Conservation (phyloP, 2,797 vertebrate genomes). For the Dermochelys coriacea region DNA sequence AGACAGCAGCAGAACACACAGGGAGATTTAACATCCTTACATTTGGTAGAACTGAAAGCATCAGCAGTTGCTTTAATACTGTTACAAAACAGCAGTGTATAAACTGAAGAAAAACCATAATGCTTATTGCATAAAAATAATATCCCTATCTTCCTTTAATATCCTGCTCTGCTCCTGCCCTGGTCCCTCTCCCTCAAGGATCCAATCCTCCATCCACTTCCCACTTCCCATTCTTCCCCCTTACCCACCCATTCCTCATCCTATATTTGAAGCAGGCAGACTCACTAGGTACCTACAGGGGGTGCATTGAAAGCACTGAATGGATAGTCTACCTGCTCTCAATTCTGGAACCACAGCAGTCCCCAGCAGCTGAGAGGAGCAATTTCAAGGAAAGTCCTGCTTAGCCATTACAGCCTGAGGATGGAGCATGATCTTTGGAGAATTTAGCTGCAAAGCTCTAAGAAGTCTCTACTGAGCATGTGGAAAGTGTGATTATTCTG, state of each 20-base stretch:
- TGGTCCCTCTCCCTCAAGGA: neutral
- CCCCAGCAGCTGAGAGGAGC: no score
- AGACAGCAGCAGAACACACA: neutral
- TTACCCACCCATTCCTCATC: neutral
- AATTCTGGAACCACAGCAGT: no score
- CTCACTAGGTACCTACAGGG: no score
- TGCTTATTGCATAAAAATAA: neutral
- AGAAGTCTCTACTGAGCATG: no score
- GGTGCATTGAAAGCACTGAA: no score
- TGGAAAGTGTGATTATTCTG: no score
- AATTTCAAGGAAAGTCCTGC: no score
- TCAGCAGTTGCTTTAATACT: neutral
- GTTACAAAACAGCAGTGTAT: neutral
- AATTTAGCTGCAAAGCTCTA: no score
- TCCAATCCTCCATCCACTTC: neutral
- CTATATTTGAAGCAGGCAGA: neutral
- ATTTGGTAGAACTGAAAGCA: neutral
- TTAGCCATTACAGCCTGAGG: no score
- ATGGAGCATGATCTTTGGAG: no score
- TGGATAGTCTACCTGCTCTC: no score
- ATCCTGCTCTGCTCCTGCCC: neutral
- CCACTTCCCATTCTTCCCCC: neutral
- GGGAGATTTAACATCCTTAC: neutral
- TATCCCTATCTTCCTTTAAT: neutral
- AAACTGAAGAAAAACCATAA: neutral